Base-by-base conservation (phyloP, 2,888 invertebrate genomes). In the Meghimatium bilineatum region DNA sequence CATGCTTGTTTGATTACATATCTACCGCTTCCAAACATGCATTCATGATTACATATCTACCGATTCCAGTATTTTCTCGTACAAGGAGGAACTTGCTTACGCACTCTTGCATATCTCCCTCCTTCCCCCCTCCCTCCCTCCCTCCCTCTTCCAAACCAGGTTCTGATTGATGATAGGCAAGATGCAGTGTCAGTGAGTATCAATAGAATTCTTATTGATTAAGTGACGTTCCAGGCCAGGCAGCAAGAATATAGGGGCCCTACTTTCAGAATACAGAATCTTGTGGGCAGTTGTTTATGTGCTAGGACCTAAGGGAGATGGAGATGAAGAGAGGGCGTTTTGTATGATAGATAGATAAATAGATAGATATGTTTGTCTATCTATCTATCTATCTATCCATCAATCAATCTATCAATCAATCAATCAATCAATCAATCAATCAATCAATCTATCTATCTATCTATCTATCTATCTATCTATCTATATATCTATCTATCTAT, bases 121-220 rank as follows among this genome's bases (percentile, higher is more conserved):
- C 29, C 49, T 23, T 3, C 38, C 38, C 71, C n/a, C n/a, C n/a
- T n/a, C n/a, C n/a, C n/a, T n/a, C n/a, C n/a, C n/a, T 26, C 71
- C 6, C 2, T 29, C 17, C 14, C 36, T 23, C 17, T 10, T 23
- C 12, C 38, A 17, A 71, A 72, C 72, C 44, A 56, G 26, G 63
- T 23, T 12, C 38, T 77, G 77, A 77, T 77, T 63, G 66, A 77
- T 77, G 77, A 66, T 1, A 23, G 36, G 26, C n/a, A 38, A 32
- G 77, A 77, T 60, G 63, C 63, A 63, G n/a, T 63, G 77, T 38
- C 52, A 80, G 34, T 34, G n/a, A 17, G 63, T 74, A 52, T 74
- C 74, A 74, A 74, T 74, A 74, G 74, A 74, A 74, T 32, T 74
- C 52, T 74, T 74, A 74, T 74, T 74, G 74, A 74, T 74, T 74